Percentiles rank a stretch among this genome's conserved stretches.
phyloP scores from a whole-genome alignment of 2,113 vertebrate species.

The Accipiter cooperii region DNA sequence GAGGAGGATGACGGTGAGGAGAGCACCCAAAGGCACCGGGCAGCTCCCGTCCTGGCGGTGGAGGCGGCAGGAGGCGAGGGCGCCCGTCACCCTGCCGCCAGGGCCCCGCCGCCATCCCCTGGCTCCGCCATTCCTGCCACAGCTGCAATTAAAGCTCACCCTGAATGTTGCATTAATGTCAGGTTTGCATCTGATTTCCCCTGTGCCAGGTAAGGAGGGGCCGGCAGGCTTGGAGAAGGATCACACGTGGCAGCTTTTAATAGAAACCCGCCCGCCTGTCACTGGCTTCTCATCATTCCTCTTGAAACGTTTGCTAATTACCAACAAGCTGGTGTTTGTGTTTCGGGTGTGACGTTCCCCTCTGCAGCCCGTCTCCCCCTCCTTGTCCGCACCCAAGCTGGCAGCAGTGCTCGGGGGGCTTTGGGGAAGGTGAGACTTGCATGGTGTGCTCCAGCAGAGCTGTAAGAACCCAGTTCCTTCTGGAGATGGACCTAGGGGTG shows the following conservation, averaged over 20 bases:
- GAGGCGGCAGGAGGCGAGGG: rapidly evolving
- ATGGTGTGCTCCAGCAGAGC: background rate
- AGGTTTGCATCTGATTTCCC: conserved; percentile 35
- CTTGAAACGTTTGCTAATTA: conserved; percentile 60
- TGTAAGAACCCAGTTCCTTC: background rate
- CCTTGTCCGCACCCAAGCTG: background rate
- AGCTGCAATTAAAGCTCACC: background rate
- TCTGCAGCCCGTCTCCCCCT: background rate
- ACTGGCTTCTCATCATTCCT: conserved; percentile 40
- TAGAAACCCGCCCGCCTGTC: conserved; percentile 59
- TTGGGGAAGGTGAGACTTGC: background rate
- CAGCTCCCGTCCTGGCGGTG: rapidly evolving
- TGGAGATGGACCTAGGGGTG: background rate
- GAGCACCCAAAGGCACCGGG: background rate
- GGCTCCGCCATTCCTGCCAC: background rate
- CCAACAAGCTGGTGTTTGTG: conserved; percentile 5
- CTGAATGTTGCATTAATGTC: background rate
- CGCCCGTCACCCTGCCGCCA: background rate
- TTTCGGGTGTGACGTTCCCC: conserved; percentile 8
- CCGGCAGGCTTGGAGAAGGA: conserved; percentile 42
- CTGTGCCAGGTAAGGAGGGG: conserved; percentile 43
- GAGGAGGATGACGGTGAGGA: background rate
- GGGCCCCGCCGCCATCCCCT: rapidly evolving
- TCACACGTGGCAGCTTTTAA: conserved; percentile 67
- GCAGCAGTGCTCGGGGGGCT: rapidly evolving